Conservation (phyloP, 2,888 invertebrate genomes). For the Chymomyza caudatula region DNA sequence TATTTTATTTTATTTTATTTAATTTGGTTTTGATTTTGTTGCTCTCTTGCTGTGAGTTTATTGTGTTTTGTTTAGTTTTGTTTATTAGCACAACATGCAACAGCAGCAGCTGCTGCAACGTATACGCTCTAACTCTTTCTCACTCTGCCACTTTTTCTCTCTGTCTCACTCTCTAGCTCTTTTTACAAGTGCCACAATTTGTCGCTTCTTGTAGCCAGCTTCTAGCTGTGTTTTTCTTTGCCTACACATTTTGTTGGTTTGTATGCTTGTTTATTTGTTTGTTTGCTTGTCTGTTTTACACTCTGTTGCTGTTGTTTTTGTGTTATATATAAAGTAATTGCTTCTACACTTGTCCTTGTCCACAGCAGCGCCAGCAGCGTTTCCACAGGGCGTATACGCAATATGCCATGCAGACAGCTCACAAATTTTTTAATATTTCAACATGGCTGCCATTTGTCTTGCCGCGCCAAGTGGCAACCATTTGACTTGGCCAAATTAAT, state of each 20-base stretch:
- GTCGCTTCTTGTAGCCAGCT: conserved; percentile 36
- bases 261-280: conserved; percentile 15
- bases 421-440: conserved; percentile 66
- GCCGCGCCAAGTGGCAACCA: conserved; percentile 24
- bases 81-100: conserved; percentile 68
- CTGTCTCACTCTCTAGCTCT: neutral
- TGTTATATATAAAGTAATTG: conserved; percentile 5
- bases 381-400: conserved; percentile 4
- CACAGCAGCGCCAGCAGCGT: neutral
- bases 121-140: neutral
- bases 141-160: neutral
- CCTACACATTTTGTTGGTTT: conserved; percentile 2
- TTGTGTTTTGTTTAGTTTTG: conserved; percentile 36
- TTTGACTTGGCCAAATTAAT: conserved; percentile 55
- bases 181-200: conserved; percentile 55
- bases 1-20: conserved; percentile 50
- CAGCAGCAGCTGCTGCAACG: conserved; percentile 28
- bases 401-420: neutral
- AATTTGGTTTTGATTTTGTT: conserved; percentile 66
- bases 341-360: conserved; percentile 6
- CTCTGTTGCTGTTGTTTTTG: conserved; percentile 14
- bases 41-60: conserved; percentile 13
- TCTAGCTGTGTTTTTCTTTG: conserved; percentile 34
- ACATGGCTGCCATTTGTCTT: conserved; percentile 68
- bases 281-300: conserved; percentile 55